Conservation (phyloP, 1,140 invertebrate species). For the Procambarus clarkii region DNA sequence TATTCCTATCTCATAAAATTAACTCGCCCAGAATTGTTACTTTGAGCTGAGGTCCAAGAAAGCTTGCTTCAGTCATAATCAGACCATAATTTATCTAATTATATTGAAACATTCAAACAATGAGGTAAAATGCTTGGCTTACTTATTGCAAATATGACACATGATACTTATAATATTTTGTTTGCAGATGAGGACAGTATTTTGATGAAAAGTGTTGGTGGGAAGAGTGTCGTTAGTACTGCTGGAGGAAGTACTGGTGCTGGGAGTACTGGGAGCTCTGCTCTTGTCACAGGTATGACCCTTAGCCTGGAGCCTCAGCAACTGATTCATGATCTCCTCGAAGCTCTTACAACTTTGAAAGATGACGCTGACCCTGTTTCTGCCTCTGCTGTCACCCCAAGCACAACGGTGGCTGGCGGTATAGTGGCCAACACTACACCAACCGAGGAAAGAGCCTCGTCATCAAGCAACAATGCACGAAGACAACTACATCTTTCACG, state of each 20-base stretch:
- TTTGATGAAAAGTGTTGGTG: conserved; percentile 67
- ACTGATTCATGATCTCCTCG: conserved; percentile 83
- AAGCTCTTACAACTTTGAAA: conserved; percentile 79
- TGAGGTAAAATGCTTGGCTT: no score
- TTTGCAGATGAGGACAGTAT: conserved; percentile 66
- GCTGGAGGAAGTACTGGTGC: conserved; percentile 2
- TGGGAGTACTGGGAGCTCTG: background rate
- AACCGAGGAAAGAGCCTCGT: conserved; percentile 52
- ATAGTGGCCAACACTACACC: conserved; percentile 47
- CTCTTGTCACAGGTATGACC: background rate
- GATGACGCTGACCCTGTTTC: conserved; percentile 74
- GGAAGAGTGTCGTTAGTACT: conserved; percentile 43
- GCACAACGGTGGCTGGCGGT: background rate
- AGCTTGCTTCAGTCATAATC: no score
- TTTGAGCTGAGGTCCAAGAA: no score
- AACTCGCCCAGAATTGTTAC: no score
- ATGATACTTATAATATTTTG: background rate
- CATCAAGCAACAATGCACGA: background rate
- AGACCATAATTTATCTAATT: no score
- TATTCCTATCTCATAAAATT: no score
- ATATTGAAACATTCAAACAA: no score
- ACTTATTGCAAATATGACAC: no score
- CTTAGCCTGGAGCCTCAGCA: conserved; percentile 76
- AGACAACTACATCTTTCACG: conserved; percentile 64
- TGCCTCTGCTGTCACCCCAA: conserved; percentile 9